These are phyloP conservation scores for Myanophis thanlyinensis DNA, from an alignment of 2,113 vertebrate genomes.

Conservation along the genomic window DNA sequence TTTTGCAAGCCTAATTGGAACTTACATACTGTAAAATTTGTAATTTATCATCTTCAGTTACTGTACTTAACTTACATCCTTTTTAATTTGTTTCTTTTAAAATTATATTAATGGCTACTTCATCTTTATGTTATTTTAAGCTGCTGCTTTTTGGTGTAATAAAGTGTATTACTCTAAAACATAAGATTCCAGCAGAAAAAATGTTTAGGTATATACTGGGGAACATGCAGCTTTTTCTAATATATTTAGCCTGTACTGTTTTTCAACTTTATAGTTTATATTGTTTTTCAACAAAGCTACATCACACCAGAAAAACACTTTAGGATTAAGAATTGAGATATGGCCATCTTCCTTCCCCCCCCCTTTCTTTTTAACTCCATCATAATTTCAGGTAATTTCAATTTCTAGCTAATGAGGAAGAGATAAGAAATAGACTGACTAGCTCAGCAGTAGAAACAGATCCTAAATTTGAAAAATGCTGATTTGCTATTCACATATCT, in stretches of 20 bases:
- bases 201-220: not conserved
- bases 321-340: not conserved
- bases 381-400: not conserved
- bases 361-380: not conserved
- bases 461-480: not conserved
- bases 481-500: not conserved
- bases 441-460: not conserved
- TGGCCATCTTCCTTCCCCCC: not conserved
- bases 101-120: not conserved
- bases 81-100: not conserved
- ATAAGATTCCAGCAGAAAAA: not conserved
- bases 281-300: not conserved
- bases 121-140: not conserved
- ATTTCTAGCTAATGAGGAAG: not conserved
- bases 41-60: not conserved
- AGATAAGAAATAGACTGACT: not conserved
- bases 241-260: not conserved
- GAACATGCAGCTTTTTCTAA: not conserved
- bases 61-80: not conserved
- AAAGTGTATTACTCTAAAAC: not conserved
- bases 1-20: not conserved
- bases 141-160: not conserved
- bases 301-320: not conserved
- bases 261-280: not conserved
- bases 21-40: not conserved